Evolutionary conservation across 2,888 invertebrate species (phyloP).

Genomic region (Globia sparganii): DNA sequence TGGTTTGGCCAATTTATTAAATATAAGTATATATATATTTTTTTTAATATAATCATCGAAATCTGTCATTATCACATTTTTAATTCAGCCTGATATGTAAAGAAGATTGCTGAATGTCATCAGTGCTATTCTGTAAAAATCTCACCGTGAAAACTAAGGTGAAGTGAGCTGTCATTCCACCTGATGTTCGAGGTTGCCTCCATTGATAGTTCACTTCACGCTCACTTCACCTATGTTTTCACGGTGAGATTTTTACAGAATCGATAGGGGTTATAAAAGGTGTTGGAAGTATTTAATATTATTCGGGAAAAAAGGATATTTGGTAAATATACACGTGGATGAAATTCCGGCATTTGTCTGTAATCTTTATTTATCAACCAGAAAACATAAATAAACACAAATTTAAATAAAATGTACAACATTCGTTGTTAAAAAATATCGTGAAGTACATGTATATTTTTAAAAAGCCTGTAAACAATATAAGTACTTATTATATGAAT

Average conservation of each 20-base stretch:
- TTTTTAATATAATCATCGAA: background rate
- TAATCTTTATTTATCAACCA: background rate
- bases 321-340: background rate
- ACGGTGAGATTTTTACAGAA: too few species aligned
- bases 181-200: too few species aligned
- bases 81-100: background rate
- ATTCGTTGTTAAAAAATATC: background rate
- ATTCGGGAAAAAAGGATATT: background rate
- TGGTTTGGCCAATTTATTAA: background rate
- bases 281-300: too few species aligned
- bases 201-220: too few species aligned
- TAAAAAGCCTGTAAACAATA: slow-evolving; percentile 13
- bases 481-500: slow-evolving; percentile 41
- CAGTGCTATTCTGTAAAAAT: too few species aligned
- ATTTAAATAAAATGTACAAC: background rate
- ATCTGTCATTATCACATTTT: background rate
- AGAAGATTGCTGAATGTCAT: background rate
- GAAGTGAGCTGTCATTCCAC: too few species aligned
- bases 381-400: background rate
- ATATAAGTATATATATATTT: too few species aligned
- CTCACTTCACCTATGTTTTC: too few species aligned
- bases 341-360: background rate
- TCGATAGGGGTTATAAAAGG: too few species aligned
- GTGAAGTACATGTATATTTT: background rate
- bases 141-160: too few species aligned